phyloP scores from a whole-genome alignment of 2,113 vertebrate genomes.

The Ciconia stormi region DNA sequence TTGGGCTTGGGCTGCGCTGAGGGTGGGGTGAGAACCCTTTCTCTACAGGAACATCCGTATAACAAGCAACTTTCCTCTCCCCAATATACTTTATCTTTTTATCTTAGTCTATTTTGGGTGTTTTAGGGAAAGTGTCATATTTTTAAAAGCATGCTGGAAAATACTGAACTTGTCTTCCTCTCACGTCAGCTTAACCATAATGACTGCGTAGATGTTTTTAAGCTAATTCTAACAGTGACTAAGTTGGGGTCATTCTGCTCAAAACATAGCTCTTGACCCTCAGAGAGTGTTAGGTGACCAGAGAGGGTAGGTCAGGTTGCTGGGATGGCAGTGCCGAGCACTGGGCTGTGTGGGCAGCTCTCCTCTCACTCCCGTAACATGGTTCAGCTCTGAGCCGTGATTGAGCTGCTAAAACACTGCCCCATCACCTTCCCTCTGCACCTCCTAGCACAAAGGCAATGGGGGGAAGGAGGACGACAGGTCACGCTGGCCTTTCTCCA shows the following conservation, averaged over 20 bases:
- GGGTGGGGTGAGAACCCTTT: neutral
- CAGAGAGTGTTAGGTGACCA: neutral
- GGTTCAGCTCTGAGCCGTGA: neutral
- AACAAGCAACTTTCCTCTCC: neutral
- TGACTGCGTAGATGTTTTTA: neutral
- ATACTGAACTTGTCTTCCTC: neutral
- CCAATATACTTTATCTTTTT: neutral
- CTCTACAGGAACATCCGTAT: rapidly evolving
- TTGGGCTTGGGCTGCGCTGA: neutral
- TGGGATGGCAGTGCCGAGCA: neutral
- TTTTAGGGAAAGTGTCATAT: neutral
- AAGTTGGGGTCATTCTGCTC: neutral
- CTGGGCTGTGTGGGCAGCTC: neutral
- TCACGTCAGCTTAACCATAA: rapidly evolving
- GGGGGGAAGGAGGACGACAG: neutral
- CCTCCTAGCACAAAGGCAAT: neutral
- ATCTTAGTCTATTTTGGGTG: neutral
- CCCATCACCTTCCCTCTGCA: neutral
- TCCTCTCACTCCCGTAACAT: neutral
- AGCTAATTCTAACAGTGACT: neutral
- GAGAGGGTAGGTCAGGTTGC: neutral
- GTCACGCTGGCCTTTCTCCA: neutral
- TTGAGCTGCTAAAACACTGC: neutral
- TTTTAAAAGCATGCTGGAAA: neutral
- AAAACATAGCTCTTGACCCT: neutral